A percentile compares a stretch with the other conserved stretches of the same genome.
phyloP scores from a whole-genome alignment of 2,797 vertebrate species.

The Mareca strepera region DNA sequence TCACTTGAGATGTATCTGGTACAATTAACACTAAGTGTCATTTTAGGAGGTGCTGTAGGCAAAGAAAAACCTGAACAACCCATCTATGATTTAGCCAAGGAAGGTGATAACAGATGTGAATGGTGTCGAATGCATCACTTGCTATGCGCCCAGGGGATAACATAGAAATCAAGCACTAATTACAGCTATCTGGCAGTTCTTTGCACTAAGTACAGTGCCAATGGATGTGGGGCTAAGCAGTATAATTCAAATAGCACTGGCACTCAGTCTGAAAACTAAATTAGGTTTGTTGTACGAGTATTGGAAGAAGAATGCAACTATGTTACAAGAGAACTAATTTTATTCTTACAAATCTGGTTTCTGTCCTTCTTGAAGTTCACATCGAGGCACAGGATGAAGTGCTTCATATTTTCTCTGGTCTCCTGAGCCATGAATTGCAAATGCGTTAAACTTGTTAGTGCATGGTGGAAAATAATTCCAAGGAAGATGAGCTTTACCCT shows the following conservation, averaged over 20 bases:
- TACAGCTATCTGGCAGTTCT: background rate
- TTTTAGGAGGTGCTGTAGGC: background rate
- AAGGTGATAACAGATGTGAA: background rate
- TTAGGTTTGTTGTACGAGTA: background rate
- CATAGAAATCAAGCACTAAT: background rate
- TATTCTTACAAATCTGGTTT: constrained; percentile 82
- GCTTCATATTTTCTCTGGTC: constrained; percentile 76
- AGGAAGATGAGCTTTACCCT: constrained; percentile 75
- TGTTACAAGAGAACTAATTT: background rate
- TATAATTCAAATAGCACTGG: background rate
- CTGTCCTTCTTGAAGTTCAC: constrained; percentile 69
- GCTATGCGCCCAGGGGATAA: background rate
- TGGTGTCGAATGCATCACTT: background rate
- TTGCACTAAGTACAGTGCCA: background rate
- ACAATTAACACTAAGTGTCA: background rate
- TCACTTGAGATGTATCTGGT: background rate
- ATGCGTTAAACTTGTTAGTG: constrained; percentile 78
- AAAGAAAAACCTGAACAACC: background rate
- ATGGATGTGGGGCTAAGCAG: background rate
- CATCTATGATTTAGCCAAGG: background rate
- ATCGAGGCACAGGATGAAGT: constrained; percentile 74
- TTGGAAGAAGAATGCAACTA: background rate
- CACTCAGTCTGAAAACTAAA: background rate
- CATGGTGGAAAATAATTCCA: constrained; percentile 80
- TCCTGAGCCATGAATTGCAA: constrained; percentile 79